These are phyloP conservation scores for Stichopus chloronotus DNA, from an alignment of 35 echinoderm and acorn worm species.

Conservation along the genomic window DNA sequence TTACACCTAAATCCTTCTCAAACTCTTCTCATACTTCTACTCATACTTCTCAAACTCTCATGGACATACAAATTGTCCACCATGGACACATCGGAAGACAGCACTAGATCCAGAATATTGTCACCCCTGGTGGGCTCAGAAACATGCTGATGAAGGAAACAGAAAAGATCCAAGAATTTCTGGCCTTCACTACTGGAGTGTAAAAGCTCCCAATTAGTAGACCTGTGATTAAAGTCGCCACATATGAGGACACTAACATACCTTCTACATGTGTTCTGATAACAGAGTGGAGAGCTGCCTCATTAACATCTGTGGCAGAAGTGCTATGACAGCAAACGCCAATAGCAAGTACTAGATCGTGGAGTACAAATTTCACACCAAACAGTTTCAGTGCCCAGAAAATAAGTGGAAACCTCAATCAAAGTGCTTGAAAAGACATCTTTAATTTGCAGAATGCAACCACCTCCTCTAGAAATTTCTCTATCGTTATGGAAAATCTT, in stretches of 20 bases:
- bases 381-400: neutral
- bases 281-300: neutral
- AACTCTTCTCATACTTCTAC: neutral
- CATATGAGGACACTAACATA: neutral
- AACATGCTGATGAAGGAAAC: no score
- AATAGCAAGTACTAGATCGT: neutral
- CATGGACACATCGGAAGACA: no score
- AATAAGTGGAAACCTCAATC: neutral
- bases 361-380: slow-evolving; percentile 20
- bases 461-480: no score
- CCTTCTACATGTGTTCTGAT: neutral
- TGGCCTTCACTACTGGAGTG: slow-evolving; percentile 19
- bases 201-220: slow-evolving; percentile 12
- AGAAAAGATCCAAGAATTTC: neutral
- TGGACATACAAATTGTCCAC: neutral
- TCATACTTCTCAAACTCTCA: neutral
- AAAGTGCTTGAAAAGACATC: neutral
- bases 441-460: neutral
- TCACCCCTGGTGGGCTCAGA: no score
- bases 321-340: slow-evolving; percentile 1
- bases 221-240: neutral
- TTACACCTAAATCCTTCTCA: neutral
- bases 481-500: no score
- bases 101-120: no score
- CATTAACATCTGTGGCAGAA: slow-evolving; percentile 4